Evolutionary conservation across 2,113 vertebrate species (phyloP), one percentile per base, ranked within the genome.

Genomic region (Hiodon alosoides): DNA sequence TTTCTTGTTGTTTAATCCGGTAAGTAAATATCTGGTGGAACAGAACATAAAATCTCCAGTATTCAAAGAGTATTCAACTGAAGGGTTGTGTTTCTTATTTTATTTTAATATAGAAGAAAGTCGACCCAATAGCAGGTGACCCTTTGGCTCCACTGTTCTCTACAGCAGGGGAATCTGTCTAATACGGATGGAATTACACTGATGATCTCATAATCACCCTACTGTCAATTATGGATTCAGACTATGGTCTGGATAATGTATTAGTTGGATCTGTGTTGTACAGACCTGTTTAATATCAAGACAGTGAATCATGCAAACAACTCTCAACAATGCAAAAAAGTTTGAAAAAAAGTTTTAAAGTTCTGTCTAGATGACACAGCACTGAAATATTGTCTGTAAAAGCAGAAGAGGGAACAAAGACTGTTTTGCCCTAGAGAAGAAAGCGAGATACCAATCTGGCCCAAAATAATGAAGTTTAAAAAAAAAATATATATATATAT

Each of bases 271-370:
- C 7, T 47, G 54, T 10, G 10, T 57, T 57, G 54, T 57, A 57
- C 54, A 7, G 54, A 5, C 54, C 9, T 8, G 64, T 11, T 47
- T 48, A 10, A 66, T 11, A 16, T 47, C 14, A 66, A 66, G 48
- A 46, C 64, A 47, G 64, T 66, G 64, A 66, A 7, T n/a, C 61
- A 64, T 48, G 64, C 8, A 66, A 47, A 66, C 31, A 66, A 66
- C 10, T 10, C 64, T 66, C 64, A 47, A 66, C n/a, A 10, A 31
- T 31, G 31, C 31, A 31, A 31, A 31, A 31, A 31, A 31, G 31
- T 31, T 31, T 31, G 31, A 31, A 31, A 47, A 3, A 48, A 47
- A 48, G 64, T 11, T 66, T 31, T 7, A 17, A 66, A 5, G 31
- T 66, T 11, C 48, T 66, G 64, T 48, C 46, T 47, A 60, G 13